Conservation (phyloP, 2,113 vertebrate species). For the Marcusenius ussheri region DNA sequence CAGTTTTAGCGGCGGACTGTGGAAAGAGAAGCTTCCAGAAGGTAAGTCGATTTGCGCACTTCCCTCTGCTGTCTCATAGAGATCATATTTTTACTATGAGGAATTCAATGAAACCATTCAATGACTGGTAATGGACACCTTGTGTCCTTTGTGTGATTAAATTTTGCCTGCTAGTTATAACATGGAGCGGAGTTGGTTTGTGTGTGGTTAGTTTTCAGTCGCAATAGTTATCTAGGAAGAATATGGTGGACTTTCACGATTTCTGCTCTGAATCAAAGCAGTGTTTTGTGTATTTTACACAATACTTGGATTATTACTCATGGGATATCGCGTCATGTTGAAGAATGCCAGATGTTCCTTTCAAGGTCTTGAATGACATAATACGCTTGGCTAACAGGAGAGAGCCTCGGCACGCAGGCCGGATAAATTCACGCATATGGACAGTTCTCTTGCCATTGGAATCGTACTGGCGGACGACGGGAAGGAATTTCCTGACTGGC, state of each 20-base stretch:
- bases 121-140: background rate
- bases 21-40: slow-evolving; percentile 28
- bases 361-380: background rate
- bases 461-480: background rate
- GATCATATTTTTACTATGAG: background rate
- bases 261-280: background rate
- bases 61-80: background rate
- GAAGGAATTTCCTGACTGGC: background rate
- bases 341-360: background rate
- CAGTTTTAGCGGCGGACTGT: slow-evolving; percentile 6
- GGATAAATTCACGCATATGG: background rate
- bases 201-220: background rate
- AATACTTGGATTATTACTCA: slow-evolving; percentile 8
- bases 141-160: background rate
- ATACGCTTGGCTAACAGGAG: background rate
- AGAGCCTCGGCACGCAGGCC: background rate
- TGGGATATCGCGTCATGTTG: background rate
- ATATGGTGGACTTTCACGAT: background rate
- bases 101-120: background rate
- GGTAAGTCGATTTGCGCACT: slow-evolving; percentile 35
- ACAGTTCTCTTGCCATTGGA: background rate
- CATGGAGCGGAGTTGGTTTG: background rate
- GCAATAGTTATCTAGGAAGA: background rate
- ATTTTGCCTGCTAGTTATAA: background rate
- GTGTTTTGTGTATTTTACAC: background rate